Evolutionary conservation across 1,140 invertebrate species (phyloP), one percentile per base, ranked within the genome.

Genomic region (Hyphantria cunea): DNA sequence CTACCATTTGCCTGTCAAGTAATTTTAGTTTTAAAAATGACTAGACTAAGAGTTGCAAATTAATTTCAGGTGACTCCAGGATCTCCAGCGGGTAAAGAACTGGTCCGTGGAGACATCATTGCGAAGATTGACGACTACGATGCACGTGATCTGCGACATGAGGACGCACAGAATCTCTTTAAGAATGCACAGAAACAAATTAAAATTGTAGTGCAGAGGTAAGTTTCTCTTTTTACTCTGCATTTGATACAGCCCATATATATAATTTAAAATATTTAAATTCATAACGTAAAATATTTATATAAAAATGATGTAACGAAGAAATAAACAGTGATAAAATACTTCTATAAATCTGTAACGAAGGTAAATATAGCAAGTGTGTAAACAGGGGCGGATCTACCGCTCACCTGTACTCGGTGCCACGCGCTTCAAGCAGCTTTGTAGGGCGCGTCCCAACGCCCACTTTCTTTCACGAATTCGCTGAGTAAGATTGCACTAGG

Each of bases 81-180:
- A 47, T 93, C 93, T n/a, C 93, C 97, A 34, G 94, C 97, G 48
- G 96, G 97, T 72, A 95, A 95, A 37, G 94, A 95, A 68, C 93
- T 98, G 45, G 93, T 95, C 58, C 93, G 95, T 63, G 97, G 97
- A 72, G 98, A 99, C 91, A 94, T 98, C 75, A 96, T 99, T 73
- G 93, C 95, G 62, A 96, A 96, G 91, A 96, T 99, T 73, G 95
- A 96, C 84, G 96, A 96, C 73, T 96, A 96, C 87, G 96, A 98
- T 89, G 93, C 95, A 53, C 93, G 95, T 58, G 95, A 96, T 82
- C 92, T 98, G 72, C 94, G 96, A 74, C 97, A 98, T 84, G 95
- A 97, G 89, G 96, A 98, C 90, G 98, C 97, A 31, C 95, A 97
- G 86, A 96, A 95, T 80, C 90, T 98, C 58, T 97, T 98, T 87